Percentiles rank a stretch among this genome's conserved stretches.
phyloP scores from a whole-genome alignment of 2,113 vertebrate genomes.

The Psilopogon haemacephalus region DNA sequence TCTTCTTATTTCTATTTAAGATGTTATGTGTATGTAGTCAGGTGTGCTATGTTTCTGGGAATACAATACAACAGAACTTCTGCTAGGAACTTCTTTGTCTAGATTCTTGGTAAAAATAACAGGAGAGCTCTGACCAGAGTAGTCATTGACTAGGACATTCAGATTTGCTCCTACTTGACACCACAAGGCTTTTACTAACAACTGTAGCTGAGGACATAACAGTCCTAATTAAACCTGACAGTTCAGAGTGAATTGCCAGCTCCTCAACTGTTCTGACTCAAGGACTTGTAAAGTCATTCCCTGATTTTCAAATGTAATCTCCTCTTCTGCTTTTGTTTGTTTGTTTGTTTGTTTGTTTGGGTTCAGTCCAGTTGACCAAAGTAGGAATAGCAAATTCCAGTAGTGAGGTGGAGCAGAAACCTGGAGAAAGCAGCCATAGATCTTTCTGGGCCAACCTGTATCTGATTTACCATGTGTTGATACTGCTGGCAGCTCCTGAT shows the following conservation, averaged over 20 bases:
- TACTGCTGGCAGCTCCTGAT: neutral
- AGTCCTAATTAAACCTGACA: neutral
- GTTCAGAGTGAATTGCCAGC: neutral
- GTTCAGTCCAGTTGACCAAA: neutral
- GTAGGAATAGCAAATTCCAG: neutral
- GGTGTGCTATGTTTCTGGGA: neutral
- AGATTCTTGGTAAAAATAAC: neutral
- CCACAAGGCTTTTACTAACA: neutral
- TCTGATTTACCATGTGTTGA: neutral
- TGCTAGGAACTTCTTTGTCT: neutral
- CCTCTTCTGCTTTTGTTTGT: neutral
- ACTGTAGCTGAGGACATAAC: neutral
- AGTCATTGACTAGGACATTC: neutral
- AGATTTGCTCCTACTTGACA: neutral
- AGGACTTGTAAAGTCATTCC: neutral
- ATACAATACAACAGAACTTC: neutral
- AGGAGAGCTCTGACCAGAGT: neutral
- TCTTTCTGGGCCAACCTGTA: neutral
- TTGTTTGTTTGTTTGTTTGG: too few relatives aligned
- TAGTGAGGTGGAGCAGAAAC: neutral
- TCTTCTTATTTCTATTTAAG: neutral
- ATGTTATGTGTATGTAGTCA: neutral
- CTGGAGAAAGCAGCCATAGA: neutral
- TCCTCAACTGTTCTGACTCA: neutral
- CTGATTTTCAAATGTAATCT: neutral